These are phyloP conservation scores for Tachina grossa DNA, from an alignment of 2,888 invertebrate genomes.

Conservation along the genomic window DNA sequence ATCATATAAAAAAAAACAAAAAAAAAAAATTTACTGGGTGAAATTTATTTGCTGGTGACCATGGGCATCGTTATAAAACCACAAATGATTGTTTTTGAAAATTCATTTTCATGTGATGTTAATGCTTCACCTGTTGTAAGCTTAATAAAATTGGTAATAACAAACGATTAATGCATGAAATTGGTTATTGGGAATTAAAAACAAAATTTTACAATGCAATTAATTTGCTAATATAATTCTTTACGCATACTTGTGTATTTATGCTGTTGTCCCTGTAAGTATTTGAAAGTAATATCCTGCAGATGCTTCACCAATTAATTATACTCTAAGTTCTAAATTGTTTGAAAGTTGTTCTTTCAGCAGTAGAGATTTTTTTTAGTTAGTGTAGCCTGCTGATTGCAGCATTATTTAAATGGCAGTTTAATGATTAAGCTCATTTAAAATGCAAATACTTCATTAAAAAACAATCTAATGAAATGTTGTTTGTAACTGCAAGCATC, in stretches of 20 bases:
- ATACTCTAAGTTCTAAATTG: conserved; percentile 1
- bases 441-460: conserved; percentile 68
- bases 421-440: conserved; percentile 67
- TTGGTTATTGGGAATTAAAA: not conserved
- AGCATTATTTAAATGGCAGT: conserved; percentile 63
- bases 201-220: not conserved
- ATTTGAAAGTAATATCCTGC: not conserved
- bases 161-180: not conserved
- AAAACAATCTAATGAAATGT: conserved; percentile 46
- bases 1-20: too few species aligned
- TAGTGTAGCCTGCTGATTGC: conserved; percentile 45
- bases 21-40: too few species aligned
- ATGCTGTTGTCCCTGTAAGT: not conserved
- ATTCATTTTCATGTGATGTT: too few species aligned
- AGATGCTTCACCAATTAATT: not conserved
- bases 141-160: not conserved
- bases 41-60: too few species aligned
- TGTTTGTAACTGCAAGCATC: not conserved
- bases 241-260: not conserved
- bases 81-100: not conserved
- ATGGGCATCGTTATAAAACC: not conserved
- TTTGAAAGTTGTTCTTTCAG: conserved; percentile 22
- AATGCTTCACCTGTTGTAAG: not conserved
- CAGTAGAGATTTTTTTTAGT: not conserved
- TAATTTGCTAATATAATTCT: not conserved